Conservation (phyloP, 1,140 invertebrate species). For the Danaus plexippus region DNA sequence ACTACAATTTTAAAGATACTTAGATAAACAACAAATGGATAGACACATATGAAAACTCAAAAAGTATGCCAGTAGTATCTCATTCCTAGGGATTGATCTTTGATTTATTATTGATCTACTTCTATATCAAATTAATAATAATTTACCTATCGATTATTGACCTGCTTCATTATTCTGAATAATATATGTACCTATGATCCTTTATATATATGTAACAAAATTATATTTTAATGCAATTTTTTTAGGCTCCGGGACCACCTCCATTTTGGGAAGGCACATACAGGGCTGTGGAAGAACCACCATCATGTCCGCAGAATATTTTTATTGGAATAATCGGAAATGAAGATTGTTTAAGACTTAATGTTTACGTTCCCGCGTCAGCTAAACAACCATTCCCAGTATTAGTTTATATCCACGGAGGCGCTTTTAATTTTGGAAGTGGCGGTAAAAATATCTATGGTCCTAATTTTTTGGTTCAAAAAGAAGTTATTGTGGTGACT, state of each 20-base stretch:
- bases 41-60: too few species aligned
- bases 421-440: conserved; percentile 73
- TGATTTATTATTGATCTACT: too few species aligned
- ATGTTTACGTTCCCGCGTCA: conserved; percentile 48
- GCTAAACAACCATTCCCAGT: conserved; percentile 63
- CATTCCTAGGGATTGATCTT: too few species aligned
- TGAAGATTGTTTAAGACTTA: conserved; percentile 59
- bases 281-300: conserved; percentile 42
- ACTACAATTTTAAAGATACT: too few species aligned
- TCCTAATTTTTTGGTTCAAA: conserved; percentile 76
- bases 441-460: conserved; percentile 70
- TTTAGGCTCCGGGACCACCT: conserved; percentile 51
- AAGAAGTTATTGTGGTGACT: conserved; percentile 78
- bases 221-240: not conserved
- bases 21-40: too few species aligned
- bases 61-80: too few species aligned
- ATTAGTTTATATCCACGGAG: conserved; percentile 78
- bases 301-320: conserved; percentile 40
- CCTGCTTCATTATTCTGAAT: too few species aligned
- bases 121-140: too few species aligned
- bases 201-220: too few species aligned
- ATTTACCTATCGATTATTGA: too few species aligned
- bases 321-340: conserved; percentile 30
- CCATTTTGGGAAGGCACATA: conserved; percentile 50
- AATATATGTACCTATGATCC: too few species aligned